Conservation (phyloP, 2,113 vertebrate species). For the Zosterops lateralis region DNA sequence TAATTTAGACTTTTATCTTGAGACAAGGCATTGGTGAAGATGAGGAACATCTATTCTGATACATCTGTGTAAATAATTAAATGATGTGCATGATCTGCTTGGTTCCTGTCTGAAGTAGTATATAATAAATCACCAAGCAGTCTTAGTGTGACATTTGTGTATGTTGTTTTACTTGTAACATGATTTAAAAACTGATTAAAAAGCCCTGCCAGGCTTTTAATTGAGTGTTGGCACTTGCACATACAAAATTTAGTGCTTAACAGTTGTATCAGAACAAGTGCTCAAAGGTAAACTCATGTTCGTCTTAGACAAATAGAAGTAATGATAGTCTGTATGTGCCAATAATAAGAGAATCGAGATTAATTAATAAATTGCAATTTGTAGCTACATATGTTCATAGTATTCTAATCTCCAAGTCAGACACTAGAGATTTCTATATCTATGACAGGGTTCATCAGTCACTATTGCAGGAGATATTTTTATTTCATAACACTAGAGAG, state of each 20-base stretch:
- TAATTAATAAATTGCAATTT: slow-evolving; percentile 22
- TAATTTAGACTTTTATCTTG: neutral
- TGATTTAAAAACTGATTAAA: neutral
- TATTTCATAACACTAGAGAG: neutral
- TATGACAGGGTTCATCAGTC: neutral
- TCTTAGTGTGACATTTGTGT: neutral
- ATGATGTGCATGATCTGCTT: neutral
- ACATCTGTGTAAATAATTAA: neutral
- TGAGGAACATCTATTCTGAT: neutral
- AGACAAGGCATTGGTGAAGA: neutral
- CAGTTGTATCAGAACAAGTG: neutral
- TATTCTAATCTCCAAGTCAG: neutral
- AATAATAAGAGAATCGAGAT: neutral
- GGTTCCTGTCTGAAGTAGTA: neutral
- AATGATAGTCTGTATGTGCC: neutral
- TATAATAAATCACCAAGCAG: neutral
- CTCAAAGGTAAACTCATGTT: neutral
- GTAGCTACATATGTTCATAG: neutral
- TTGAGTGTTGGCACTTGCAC: neutral
- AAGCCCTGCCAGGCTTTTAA: neutral
- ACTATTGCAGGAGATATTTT: neutral
- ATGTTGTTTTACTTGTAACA: neutral
- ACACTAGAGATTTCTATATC: neutral
- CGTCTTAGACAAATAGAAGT: neutral
- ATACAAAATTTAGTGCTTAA: neutral